These are phyloP conservation scores for Drosophila burlai DNA, from an alignment of 1,140 invertebrate species.

Conservation along the genomic window DNA sequence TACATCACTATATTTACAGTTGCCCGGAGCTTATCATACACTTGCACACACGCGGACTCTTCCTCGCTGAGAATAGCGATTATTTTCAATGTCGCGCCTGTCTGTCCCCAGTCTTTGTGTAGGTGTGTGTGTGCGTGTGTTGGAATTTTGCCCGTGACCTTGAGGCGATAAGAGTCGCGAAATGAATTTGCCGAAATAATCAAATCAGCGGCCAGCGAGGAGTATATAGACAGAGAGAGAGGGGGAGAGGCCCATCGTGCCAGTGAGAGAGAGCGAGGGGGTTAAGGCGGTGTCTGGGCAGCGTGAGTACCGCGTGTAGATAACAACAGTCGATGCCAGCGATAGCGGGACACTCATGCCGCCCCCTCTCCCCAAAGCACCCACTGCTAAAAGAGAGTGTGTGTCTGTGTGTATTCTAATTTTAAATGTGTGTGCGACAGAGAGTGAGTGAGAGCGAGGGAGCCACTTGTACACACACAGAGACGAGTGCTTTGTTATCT, in stretches of 20 bases:
- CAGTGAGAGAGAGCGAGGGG: background rate
- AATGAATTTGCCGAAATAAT: conserved; percentile 82
- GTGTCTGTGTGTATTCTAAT: conserved; percentile 57
- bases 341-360: conserved; percentile 44
- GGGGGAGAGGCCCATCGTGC: background rate
- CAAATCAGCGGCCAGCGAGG: conserved; percentile 49
- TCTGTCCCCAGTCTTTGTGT: conserved; percentile 23
- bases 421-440: conserved; percentile 50
- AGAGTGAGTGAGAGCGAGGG: background rate
- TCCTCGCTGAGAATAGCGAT: conserved; percentile 47
- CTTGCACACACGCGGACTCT: conserved; percentile 11
- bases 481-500: conserved; percentile 54
- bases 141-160: conserved; percentile 82
- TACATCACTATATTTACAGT: conserved; percentile 19
- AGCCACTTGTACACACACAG: conserved; percentile 32
- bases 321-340: conserved; percentile 60
- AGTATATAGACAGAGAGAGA: background rate
- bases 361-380: background rate
- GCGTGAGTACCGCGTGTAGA: conserved; percentile 68
- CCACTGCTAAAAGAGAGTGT: background rate
- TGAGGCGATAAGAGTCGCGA: conserved; percentile 81
- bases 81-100: conserved; percentile 78
- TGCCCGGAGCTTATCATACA: conserved; percentile 33
- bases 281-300: conserved; percentile 33
- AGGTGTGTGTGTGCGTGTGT: conserved; percentile 48